Percentiles rank a stretch among this genome's conserved stretches.
Evolutionary conservation across 1,140 invertebrate species (phyloP).

Genomic region (Philaenus spumarius): DNA sequence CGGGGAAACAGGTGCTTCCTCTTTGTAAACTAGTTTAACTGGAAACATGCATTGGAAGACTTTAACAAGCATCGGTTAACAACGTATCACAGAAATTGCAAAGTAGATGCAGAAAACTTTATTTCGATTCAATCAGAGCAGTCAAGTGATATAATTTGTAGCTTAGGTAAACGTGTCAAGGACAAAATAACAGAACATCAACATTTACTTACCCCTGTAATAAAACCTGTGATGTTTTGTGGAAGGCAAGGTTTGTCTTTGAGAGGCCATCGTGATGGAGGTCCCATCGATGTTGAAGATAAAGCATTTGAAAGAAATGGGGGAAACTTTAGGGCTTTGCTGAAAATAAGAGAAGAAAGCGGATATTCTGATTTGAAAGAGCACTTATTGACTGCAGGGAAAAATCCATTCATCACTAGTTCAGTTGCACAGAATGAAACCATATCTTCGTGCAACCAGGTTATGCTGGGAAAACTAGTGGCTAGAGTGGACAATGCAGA

Average conservation of each 20-base stretch:
- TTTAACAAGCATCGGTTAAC: neutral
- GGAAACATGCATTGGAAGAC: neutral
- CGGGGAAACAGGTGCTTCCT: neutral
- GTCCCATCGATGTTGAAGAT: neutral
- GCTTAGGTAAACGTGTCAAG: neutral
- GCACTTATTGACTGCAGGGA: neutral
- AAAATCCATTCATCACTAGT: neutral
- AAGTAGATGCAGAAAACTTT: conserved; percentile 2
- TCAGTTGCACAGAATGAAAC: neutral
- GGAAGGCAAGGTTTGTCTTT: conserved; percentile 2
- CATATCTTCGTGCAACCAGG: neutral
- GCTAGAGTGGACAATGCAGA: neutral
- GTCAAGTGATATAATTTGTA: neutral
- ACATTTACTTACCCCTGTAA: neutral
- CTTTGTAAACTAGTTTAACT: neutral
- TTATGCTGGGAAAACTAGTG: neutral
- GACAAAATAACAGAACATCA: neutral
- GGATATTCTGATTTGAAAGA: neutral
- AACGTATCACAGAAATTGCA: neutral
- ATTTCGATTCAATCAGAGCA: neutral
- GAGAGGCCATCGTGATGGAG: conserved; percentile 2
- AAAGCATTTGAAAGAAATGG: neutral
- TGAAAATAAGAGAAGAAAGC: neutral
- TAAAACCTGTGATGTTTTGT: conserved; percentile 4
- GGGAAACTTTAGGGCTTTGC: neutral